Conservation (phyloP, 1,140 invertebrate species). For the Helicoverpa zea region DNA sequence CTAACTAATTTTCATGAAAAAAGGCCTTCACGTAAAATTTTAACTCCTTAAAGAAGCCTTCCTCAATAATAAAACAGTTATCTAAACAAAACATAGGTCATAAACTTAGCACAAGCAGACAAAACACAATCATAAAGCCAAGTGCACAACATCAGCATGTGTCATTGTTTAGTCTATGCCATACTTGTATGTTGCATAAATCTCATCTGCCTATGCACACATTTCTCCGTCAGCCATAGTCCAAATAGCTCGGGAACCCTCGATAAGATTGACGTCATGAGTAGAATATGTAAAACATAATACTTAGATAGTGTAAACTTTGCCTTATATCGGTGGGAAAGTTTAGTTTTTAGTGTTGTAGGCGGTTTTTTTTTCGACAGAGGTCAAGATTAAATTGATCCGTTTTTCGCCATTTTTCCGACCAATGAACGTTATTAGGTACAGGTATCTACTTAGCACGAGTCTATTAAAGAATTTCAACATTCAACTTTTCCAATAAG, state of each 20-base stretch:
- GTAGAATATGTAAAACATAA: neutral
- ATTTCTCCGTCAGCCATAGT: conserved; percentile 48
- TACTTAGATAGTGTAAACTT: conserved; percentile 13
- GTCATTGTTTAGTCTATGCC: conserved; percentile 64
- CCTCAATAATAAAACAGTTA: no score
- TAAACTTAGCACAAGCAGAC: neutral
- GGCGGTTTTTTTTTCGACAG: neutral
- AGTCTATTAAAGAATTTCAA: no score
- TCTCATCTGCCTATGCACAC: conserved; percentile 3
- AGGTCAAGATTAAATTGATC: neutral
- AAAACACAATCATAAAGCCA: neutral
- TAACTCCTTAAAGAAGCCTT: no score
- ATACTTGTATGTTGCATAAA: neutral
- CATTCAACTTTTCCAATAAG: no score
- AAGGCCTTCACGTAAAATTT: no score
- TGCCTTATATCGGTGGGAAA: neutral
- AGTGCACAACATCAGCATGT: conserved; percentile 14
- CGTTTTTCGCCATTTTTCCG: no score
- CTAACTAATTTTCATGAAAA: no score
- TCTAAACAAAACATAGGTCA: neutral
- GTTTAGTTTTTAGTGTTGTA: neutral
- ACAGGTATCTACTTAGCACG: neutral
- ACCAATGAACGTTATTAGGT: no score
- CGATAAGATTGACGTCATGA: conserved; percentile 35
- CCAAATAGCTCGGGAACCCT: conserved; percentile 53